Conservation (phyloP, 2,797 vertebrate genomes). For the Poliocrania exsul region DNA sequence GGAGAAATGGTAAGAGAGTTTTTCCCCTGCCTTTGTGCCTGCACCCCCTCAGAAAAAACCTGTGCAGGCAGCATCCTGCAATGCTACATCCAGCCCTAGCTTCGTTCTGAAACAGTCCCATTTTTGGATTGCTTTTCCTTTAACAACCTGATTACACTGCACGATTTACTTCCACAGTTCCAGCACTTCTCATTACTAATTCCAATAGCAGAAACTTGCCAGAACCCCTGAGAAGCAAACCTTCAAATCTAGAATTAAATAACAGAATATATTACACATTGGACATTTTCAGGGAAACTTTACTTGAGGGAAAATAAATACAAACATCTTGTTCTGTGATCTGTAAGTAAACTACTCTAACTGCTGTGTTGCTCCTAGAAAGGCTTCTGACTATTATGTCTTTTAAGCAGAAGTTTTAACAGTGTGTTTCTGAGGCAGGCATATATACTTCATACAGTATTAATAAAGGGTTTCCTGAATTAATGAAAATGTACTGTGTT, state of each 20-base stretch:
- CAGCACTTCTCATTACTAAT: slow-evolving; percentile 67
- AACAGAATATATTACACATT: slow-evolving; percentile 54
- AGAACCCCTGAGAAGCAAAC: slow-evolving; percentile 58
- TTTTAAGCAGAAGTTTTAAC: slow-evolving; percentile 65
- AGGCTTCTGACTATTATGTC: slow-evolving; percentile 50
- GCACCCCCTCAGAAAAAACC: slow-evolving; percentile 6
- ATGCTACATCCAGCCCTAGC: neutral
- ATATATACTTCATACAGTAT: slow-evolving; percentile 59
- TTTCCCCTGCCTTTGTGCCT: neutral
- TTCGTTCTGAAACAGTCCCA: slow-evolving; percentile 24
- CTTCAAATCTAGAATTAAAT: slow-evolving; percentile 66
- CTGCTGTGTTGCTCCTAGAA: slow-evolving; percentile 41
- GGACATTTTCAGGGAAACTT: slow-evolving; percentile 65
- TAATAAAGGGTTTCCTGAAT: slow-evolving; percentile 68
- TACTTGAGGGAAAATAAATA: slow-evolving; percentile 59
- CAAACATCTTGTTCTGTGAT: slow-evolving; percentile 43
- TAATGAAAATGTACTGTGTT: slow-evolving; percentile 71
- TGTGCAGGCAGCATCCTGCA: neutral
- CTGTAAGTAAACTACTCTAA: slow-evolving; percentile 57
- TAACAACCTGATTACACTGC: slow-evolving; percentile 23
- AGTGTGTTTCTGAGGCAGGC: slow-evolving; percentile 42
- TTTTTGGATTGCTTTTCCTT: slow-evolving; percentile 11
- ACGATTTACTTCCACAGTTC: slow-evolving; percentile 48
- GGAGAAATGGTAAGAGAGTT: neutral
- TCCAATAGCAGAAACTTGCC: slow-evolving; percentile 61